Conservation (phyloP, 2,113 vertebrate species). For the Columba janthina region DNA sequence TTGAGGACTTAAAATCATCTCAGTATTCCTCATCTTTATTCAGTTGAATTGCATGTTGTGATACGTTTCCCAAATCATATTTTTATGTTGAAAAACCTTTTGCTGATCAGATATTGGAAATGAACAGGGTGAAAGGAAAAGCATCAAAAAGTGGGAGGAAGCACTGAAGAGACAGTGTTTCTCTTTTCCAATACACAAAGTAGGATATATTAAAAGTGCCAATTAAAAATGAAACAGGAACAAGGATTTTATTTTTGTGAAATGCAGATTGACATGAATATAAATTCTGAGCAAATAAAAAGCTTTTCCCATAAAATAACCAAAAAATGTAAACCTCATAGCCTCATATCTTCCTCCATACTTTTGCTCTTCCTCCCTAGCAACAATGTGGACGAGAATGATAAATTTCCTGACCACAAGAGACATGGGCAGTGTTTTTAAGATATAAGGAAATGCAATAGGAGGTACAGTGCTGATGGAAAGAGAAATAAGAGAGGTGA, state of each 20-base stretch:
- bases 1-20: background rate
- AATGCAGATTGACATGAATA: background rate
- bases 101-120: background rate
- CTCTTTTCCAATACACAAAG: background rate
- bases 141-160: background rate
- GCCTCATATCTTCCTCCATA: background rate
- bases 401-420: background rate
- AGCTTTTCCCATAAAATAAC: background rate
- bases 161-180: background rate
- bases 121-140: background rate
- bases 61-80: background rate
- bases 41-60: background rate
- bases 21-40: background rate
- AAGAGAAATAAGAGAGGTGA: background rate
- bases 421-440: background rate
- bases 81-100: background rate
- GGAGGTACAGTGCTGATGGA: background rate
- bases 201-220: background rate
- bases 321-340: background rate
- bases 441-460: background rate
- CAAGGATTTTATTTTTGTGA: rapidly evolving
- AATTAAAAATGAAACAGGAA: background rate
- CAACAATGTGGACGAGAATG: background rate
- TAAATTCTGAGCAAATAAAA: background rate
- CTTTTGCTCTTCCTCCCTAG: background rate